Base-by-base conservation (phyloP, 2,888 invertebrate species). In the Pyrocoelia pectoralis region DNA sequence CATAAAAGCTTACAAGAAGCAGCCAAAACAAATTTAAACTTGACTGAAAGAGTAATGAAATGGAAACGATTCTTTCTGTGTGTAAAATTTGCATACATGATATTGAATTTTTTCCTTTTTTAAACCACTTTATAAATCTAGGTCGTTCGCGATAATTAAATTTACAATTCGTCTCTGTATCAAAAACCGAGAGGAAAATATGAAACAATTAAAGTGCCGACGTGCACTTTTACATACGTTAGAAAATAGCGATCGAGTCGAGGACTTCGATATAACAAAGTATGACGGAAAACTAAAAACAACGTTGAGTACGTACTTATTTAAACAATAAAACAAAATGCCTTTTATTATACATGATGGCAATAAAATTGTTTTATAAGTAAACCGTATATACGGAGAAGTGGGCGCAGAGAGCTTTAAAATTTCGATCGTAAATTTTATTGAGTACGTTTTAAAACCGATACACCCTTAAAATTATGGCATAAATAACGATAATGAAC, bases 21-120 rank as follows among this genome's bases (percentile, higher is more conserved):
- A 57, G 53, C 65, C 60, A 72, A 69, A 72, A 67, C 69, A 72
- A 72, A 71, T 72, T 72, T 71, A 63, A 69, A 70, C 67, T 68
- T 69, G 70, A 69, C 69, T 64, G 67, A 57, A 55, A 67, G 68
- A 67, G 72, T 68, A 72, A 72, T 72, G 71, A 70, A 71, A 70
- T 61, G 72, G 64, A 71, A 70, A 61, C 61, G 66, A 66, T 69
- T 65, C 61, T 58, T 53, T 63, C 49, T 65, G 66, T 65, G 57
- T 54, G 65, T 46, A 59, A 66, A 68, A 69, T 70, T 70, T 69
- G 61, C 69, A 69, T 69, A 61, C 58, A 69, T 65, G 68, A 68
- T 65, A 60, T 56, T 58, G 48, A 50, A 14, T 14, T 14, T 28
- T 50, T 46, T n/a, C n/a, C 17, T 12, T 8, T 8, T 8, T 14